These are phyloP conservation scores for Ostrea edulis DNA, from an alignment of 1,140 invertebrate genomes.

Conservation along the genomic window DNA sequence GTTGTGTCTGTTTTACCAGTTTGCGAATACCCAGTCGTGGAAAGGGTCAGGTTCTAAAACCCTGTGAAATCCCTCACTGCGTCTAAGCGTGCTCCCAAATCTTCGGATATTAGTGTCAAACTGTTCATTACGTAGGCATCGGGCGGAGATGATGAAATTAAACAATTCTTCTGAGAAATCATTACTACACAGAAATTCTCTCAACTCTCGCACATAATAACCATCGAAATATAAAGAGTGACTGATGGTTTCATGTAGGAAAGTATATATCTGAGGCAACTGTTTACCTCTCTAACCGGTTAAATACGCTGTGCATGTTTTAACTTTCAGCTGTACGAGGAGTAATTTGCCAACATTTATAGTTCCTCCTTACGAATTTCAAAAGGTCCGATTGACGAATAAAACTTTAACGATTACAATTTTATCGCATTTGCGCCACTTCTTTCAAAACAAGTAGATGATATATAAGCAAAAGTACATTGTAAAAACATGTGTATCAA, in stretches of 20 bases:
- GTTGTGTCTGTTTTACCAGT: slow-evolving; percentile 14
- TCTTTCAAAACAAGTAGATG: neutral
- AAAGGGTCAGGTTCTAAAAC: neutral
- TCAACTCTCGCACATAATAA: no score
- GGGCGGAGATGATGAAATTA: no score
- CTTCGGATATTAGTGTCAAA: neutral
- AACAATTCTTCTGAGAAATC: no score
- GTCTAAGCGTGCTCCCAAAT: neutral
- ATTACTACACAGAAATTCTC: no score
- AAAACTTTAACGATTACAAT: slow-evolving; percentile 7
- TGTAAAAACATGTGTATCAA: neutral
- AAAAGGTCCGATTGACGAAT: neutral
- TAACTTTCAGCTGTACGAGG: neutral
- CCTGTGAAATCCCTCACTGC: neutral
- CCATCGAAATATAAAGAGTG: no score
- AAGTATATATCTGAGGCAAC: no score
- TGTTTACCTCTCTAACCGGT: neutral
- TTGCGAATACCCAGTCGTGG: neutral
- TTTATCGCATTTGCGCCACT: neutral
- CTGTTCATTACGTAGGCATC: no score
- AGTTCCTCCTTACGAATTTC: neutral
- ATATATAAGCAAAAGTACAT: neutral
- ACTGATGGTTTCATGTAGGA: no score
- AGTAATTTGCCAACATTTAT: neutral
- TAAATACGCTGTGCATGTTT: neutral